Evolutionary conservation across 2,797 vertebrate species (phyloP).

Genomic region (Podarcis lilfordi): DNA sequence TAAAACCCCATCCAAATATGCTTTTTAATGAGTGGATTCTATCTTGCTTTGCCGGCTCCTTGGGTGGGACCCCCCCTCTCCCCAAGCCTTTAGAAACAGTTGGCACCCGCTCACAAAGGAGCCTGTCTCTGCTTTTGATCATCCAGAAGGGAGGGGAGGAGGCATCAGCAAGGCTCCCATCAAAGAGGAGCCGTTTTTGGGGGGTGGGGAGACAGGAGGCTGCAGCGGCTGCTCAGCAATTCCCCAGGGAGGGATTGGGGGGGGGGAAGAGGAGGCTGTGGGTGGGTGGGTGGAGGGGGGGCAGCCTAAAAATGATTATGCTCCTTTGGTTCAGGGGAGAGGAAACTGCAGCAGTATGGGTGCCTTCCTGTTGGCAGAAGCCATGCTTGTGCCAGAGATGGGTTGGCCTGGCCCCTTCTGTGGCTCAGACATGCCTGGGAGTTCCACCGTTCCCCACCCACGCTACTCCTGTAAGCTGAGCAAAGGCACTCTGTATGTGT

Average conservation of each 20-base stretch:
- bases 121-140: slow-evolving; percentile 5
- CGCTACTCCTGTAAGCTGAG: not conserved
- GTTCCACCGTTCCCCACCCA: no score
- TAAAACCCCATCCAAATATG: not conserved
- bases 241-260: not conserved
- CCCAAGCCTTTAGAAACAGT: not conserved
- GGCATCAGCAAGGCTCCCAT: not conserved
- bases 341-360: not conserved
- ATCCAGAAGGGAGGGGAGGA: not conserved
- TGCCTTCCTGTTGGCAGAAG: not conserved
- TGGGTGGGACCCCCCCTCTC: not conserved
- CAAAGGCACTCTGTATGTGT: not conserved
- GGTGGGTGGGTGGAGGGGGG: no score
- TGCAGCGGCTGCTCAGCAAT: not conserved
- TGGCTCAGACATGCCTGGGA: not conserved
- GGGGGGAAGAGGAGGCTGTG: no score
- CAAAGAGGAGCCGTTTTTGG: not conserved
- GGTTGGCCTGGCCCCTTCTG: not conserved
- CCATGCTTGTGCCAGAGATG: not conserved
- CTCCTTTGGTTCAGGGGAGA: not conserved
- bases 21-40: not conserved
- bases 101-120: slow-evolving; percentile 6
- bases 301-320: not conserved
- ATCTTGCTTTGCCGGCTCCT: not conserved
- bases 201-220: not conserved